Base-by-base conservation (phyloP, 2,888 invertebrate species). In the Deilephila porcellus region DNA sequence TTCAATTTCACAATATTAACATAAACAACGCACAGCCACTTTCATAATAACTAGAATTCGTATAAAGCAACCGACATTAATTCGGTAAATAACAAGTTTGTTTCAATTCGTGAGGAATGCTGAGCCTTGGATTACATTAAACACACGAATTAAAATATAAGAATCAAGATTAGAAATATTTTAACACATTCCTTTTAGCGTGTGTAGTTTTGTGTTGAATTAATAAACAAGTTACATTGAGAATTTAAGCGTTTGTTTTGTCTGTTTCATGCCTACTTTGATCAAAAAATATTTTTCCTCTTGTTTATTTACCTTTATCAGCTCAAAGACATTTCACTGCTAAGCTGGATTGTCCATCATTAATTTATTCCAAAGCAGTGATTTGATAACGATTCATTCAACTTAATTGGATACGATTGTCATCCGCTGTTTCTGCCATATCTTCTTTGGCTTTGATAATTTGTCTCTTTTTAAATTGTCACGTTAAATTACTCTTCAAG, bases 31-130 rank as follows among this genome's bases (percentile, higher is more conserved):
- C 45, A 67, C 67, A 52, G 25, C 25, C 45, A 67, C 67, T 37
- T 37, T 45, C 45, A 45, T 25, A 20, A 67, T 20, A 67, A 52
- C 25, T 45, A 52, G 52, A 67, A 67, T 67, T 67, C 17, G 20
- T 52, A 67, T 52, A 25, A 20, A 52, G 34, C 17, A 34, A 37
- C 63, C 34, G n/a, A 67, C 67, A 67, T 67, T 67, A 67, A 67
- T 52, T 67, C 67, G 45, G 52, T 67, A 37, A 63, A 34, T 37
- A 64, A 52, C 67, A 25, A 52, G 67, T 67, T 67, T 67, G 25
- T 67, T 52, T 64, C 37, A 64, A 52, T 67, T 67, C 25, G 67
- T 67, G 67, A 67, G 67, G 67, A 67, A 67, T 67, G 67, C 45
- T 17, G 25, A 67, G 52, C 20, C 45, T 25, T 67, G 67, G 45